Conservation (phyloP, 2,888 invertebrate genomes). For the Halictus ligatus region DNA sequence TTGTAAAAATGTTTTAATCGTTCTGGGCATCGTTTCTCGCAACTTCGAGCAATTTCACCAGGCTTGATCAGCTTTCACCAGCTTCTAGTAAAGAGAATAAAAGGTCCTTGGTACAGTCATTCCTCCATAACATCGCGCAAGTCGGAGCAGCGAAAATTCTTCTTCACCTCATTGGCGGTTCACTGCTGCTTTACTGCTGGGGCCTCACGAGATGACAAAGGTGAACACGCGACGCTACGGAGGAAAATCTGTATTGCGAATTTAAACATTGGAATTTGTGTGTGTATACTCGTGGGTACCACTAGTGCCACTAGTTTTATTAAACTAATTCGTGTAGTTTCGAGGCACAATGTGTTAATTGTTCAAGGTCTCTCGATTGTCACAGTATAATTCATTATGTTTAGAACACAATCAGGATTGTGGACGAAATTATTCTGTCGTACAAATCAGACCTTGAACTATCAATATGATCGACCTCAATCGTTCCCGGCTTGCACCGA, state of each 20-base stretch:
- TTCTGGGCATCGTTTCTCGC: slow-evolving; percentile 1
- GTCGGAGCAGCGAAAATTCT: not conserved
- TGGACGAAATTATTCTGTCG: not conserved
- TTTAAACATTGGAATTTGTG: not conserved
- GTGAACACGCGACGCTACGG: not conserved
- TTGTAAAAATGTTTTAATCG: slow-evolving; percentile 23
- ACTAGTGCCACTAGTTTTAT: not conserved
- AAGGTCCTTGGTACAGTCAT: not conserved
- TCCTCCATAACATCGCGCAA: not conserved
- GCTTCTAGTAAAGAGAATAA: not conserved
- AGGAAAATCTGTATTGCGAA: not conserved
- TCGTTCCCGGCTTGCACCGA: slow-evolving; percentile 22
- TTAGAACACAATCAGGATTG: not conserved
- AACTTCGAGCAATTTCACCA: slow-evolving; percentile 3
- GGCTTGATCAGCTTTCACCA: not conserved
- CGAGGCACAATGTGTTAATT: not conserved
- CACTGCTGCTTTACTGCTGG: not conserved
- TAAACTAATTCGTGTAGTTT: not conserved
- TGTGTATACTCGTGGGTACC: not conserved
- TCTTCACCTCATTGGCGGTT: not conserved
- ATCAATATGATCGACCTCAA: not conserved
- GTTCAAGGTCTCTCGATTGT: not conserved
- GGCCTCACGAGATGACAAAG: not conserved
- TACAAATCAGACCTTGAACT: not conserved
- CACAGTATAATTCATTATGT: not conserved